Evolutionary conservation across 2,113 vertebrate species (phyloP).

Genomic region (Cynoglossus semilaevis): DNA sequence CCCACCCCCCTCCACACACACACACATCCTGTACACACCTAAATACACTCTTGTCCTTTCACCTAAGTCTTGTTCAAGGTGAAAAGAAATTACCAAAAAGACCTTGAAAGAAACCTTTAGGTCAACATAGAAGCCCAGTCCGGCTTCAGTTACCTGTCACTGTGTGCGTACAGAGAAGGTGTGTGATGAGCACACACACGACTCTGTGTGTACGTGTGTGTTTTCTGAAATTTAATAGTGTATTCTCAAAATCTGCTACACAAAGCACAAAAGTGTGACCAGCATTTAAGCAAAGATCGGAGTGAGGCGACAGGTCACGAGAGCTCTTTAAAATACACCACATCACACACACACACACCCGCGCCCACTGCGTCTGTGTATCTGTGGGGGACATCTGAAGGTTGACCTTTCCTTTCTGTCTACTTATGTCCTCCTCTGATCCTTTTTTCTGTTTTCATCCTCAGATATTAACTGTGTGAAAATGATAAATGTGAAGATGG

Average conservation of each 20-base stretch:
- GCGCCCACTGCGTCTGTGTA: conserved; percentile 21
- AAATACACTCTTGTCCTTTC: conserved; percentile 25
- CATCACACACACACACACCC: conserved; percentile 18
- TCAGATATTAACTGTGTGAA: conserved; percentile 61
- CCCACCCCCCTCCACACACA: conserved; percentile 13
- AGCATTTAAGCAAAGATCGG: conserved; percentile 70
- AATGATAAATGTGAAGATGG: conserved; percentile 66
- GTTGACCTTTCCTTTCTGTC: conserved; percentile 58
- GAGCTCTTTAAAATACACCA: conserved; percentile 78
- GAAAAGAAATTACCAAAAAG: conserved; percentile 74
- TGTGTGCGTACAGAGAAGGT: conserved; percentile 21
- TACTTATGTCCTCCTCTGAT: conserved; percentile 9
- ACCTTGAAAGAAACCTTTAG: conserved; percentile 75
- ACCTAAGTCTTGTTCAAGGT: conserved; percentile 61
- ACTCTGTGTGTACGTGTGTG: conserved; percentile 39
- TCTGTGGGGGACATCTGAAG: conserved; percentile 62
- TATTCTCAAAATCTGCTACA: conserved; percentile 74
- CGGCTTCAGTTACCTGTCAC: conserved; percentile 33
- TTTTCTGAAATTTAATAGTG: conserved; percentile 70
- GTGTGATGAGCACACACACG: not conserved
- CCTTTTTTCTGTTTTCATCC: conserved; percentile 51
- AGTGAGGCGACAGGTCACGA: conserved; percentile 65
- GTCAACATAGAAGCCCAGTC: conserved; percentile 66
- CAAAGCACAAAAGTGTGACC: conserved; percentile 71
- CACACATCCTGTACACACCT: conserved; percentile 14